These are phyloP conservation scores for Brachypterus glaber DNA, from an alignment of 2,888 invertebrate genomes.

Conservation along the genomic window DNA sequence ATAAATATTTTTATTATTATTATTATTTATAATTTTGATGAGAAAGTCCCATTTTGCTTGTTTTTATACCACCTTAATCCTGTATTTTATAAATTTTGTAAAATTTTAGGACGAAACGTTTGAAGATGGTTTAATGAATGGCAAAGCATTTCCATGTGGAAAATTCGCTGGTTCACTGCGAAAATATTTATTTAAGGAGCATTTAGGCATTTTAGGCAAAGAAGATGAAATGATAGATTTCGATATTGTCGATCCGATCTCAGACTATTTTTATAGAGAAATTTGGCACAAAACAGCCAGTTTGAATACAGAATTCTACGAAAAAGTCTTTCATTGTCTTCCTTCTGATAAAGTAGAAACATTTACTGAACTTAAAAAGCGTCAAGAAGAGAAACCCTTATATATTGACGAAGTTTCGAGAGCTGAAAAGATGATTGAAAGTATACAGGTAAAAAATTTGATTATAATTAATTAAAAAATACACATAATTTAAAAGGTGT, in stretches of 20 bases:
- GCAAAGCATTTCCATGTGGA: conserved; percentile 70
- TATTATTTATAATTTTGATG: too few species aligned
- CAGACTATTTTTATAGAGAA: conserved; percentile 72
- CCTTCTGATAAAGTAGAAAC: conserved; percentile 75
- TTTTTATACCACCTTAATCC: too few species aligned
- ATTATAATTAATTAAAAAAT: background rate
- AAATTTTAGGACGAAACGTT: conserved; percentile 63
- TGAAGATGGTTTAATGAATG: conserved; percentile 74
- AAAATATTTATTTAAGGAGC: conserved; percentile 81
- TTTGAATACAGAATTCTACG: conserved; percentile 80
- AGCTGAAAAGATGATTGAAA: conserved; percentile 62
- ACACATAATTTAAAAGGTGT: too few species aligned
- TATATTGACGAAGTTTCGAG: conserved; percentile 61
- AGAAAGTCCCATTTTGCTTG: too few species aligned
- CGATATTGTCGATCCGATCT: conserved; percentile 71
- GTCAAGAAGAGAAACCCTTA: conserved; percentile 64
- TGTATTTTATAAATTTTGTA: conserved; percentile 3
- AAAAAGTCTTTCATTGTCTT: conserved; percentile 82
- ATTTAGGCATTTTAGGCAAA: conserved; percentile 63
- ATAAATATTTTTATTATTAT: too few species aligned
- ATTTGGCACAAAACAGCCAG: conserved; percentile 74
- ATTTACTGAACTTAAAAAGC: conserved; percentile 67
- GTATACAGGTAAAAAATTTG: conserved; percentile 51
- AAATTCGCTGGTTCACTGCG: conserved; percentile 78
- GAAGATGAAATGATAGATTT: conserved; percentile 38